Conservation (phyloP, 2,888 invertebrate species). For the Choristoneura rosaceana region DNA sequence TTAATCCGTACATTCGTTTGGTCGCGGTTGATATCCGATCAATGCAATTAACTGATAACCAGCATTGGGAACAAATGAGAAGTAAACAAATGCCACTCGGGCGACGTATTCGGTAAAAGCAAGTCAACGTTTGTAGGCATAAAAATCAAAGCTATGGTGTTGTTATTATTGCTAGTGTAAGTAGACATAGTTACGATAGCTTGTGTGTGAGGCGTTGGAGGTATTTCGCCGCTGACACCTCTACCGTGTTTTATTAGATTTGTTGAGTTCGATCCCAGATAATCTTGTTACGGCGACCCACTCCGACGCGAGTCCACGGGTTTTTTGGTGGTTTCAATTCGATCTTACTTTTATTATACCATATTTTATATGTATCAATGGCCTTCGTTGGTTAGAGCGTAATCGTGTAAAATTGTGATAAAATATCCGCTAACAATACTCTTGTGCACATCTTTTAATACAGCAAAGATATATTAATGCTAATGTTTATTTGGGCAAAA, state of each 20-base stretch:
- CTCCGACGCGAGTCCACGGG: conserved; percentile 29
- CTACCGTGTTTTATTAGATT: conserved; percentile 76
- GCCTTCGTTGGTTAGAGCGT: background rate
- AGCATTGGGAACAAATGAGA: too few species aligned
- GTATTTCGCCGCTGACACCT: conserved; percentile 64
- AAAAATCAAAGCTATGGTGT: background rate
- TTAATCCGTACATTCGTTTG: background rate
- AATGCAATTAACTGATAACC: background rate
- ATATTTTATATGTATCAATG: background rate
- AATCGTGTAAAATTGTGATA: conserved; percentile 5
- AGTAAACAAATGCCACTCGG: background rate
- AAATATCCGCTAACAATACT: background rate
- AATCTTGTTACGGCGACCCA: conserved; percentile 67
- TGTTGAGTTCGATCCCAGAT: conserved; percentile 75
- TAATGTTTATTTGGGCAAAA: too few species aligned
- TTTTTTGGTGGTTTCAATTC: conserved; percentile 27
- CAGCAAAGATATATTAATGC: background rate
- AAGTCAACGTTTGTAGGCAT: background rate
- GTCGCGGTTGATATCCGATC: background rate
- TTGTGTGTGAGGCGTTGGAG: conserved; percentile 50
- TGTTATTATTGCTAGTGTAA: conserved; percentile 6
- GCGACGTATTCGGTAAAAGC: background rate
- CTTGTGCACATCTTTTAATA: background rate
- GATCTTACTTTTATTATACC: conserved; percentile 14
- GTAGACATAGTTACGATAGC: conserved; percentile 51